Base-by-base conservation (phyloP, 37 sponge, comb jelly and placozoan species). In the Theonella swinhoei region DNA sequence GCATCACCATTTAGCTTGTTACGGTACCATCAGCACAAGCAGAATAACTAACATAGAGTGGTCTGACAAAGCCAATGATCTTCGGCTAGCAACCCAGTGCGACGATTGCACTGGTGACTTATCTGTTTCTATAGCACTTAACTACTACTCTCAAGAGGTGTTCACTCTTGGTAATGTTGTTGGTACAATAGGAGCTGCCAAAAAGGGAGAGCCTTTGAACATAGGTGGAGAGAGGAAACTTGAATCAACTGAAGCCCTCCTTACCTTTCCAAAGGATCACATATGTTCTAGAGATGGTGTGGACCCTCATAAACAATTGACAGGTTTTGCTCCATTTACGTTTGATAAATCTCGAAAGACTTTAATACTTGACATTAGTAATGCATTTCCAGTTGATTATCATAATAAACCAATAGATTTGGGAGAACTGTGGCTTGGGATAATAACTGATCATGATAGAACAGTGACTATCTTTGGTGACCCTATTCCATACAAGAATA, bases 91-190 rank as follows among this genome's bases (percentile, higher is more conserved):
- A 23, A 59, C 61, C 20, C 7, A 11, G 30, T 11, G 67, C 30
- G 4, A 65, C 31, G 20, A 11, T 19, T 4, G 31, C 8, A 65
- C 17, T 65, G 76, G 54, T 42, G 54, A 75, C n/a, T 19, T 75
- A 42, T 42, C 42, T 28, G 54, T 75, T 40, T 75, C 76, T 9
- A 75, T 75, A 23, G 29, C 41, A 31, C 8, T 75, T 17, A 33
- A 75, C 47, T 29, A 7, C 28, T 75, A 75, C 32, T 47, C 30
- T 5, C 20, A n/a, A 25, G 54, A 75, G 40, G 41, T 75, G 28
- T 82, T 82, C 73, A 54, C 73, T 17, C 25, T 72, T 43, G 58
- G 58, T 54, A 47, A 42, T 82, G 74, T 31, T 17, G n/a, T n/a
- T n/a, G n/a, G n/a, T n/a, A n/a, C n/a, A n/a, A n/a, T n/a, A n/a